These are phyloP conservation scores for Pristionchus pacificus DNA, from an alignment of 1,140 invertebrate species.

Conservation along the genomic window DNA sequence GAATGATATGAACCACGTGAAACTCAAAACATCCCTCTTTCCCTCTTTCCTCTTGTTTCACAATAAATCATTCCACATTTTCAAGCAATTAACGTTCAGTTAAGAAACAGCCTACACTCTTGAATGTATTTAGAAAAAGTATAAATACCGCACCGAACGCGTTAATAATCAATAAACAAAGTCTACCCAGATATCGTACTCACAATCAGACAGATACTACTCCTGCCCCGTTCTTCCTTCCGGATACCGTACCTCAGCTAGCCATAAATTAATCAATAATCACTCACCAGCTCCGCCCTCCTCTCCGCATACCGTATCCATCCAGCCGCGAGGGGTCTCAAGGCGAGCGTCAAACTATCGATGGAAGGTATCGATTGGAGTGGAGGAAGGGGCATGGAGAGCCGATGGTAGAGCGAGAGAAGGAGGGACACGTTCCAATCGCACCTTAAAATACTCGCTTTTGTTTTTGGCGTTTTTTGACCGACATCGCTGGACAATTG, in stretches of 20 bases:
- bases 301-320: not conserved
- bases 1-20: too few relatives aligned
- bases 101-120: not conserved
- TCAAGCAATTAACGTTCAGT: too few relatives aligned
- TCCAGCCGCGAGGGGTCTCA: not conserved
- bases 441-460: not conserved
- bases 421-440: not conserved
- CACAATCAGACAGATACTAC: not conserved
- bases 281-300: not conserved
- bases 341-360: not conserved
- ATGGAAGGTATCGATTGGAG: not conserved
- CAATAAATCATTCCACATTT: too few relatives aligned
- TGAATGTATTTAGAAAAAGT: not conserved
- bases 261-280: not conserved
- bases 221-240: not conserved
- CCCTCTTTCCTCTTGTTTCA: too few relatives aligned
- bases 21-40: too few relatives aligned
- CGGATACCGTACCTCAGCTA: not conserved
- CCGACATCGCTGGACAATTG: too few relatives aligned
- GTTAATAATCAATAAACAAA: not conserved
- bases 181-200: not conserved
- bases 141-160: not conserved
- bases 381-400: not conserved
- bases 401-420: not conserved
- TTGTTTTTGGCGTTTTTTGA: not conserved